phyloP scores from a whole-genome alignment of 1,140 invertebrate species.

The Achroia grisella region DNA sequence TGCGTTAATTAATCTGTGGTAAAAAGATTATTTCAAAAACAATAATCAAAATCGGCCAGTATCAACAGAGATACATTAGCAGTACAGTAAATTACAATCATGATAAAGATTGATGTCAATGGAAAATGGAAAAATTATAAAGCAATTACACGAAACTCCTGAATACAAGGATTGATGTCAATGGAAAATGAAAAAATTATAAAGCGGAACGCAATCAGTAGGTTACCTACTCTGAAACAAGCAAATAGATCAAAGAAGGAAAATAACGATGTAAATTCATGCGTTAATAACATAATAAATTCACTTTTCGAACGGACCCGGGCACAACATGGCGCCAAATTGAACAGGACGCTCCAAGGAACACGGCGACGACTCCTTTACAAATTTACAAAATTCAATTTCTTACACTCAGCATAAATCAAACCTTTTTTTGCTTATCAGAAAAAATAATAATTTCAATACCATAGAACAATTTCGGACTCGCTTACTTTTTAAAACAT shows the following conservation, averaged over 20 bases:
- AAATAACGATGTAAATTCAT: conserved; percentile 22
- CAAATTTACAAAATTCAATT: conserved; percentile 47
- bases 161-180: too few relatives aligned
- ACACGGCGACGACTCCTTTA: conserved; percentile 18
- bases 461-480: too few relatives aligned
- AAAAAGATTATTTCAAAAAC: too few relatives aligned
- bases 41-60: too few relatives aligned
- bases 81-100: too few relatives aligned
- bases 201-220: conserved; percentile 21
- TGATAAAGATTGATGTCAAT: too few relatives aligned
- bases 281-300: conserved; percentile 44
- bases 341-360: conserved; percentile 36
- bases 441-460: conserved; percentile 6
- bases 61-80: too few relatives aligned
- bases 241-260: conserved; percentile 32
- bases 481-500: too few relatives aligned
- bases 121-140: too few relatives aligned
- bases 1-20: too few relatives aligned
- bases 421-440: conserved; percentile 14
- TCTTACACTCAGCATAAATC: conserved; percentile 33
- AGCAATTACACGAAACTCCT: too few relatives aligned
- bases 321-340: conserved; percentile 43
- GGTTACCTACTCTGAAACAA: conserved; percentile 9
- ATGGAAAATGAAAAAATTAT: too few relatives aligned
- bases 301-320: conserved; percentile 21